Percentiles rank a stretch among this genome's conserved stretches.
Conservation (phyloP, 2,888 invertebrate species). For the Azorinus chamasolen region DNA sequence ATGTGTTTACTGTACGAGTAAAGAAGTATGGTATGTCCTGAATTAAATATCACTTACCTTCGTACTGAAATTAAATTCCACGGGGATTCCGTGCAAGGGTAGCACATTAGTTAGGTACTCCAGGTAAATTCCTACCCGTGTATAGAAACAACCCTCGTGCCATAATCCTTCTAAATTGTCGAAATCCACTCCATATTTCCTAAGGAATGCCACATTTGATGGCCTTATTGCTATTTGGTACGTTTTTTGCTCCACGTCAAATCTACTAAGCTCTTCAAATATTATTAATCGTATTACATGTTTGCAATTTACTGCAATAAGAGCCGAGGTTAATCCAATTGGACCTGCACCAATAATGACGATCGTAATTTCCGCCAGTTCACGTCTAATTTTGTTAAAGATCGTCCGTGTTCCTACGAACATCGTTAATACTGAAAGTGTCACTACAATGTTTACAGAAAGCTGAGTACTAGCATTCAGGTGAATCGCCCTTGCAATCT, state of each 20-base stretch:
- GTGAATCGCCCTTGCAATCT: conserved; percentile 19
- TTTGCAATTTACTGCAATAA: conserved; percentile 76
- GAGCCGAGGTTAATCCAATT: conserved; percentile 77
- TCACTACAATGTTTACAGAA: conserved; percentile 67
- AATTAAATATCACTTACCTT: conserved; percentile 65
- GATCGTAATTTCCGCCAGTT: conserved; percentile 73
- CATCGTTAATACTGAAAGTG: conserved; percentile 75
- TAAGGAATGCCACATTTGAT: conserved; percentile 76
- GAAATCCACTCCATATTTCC: conserved; percentile 80
- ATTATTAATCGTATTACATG: conserved; percentile 75
- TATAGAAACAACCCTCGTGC: conserved; percentile 79
- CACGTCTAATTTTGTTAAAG: conserved; percentile 72
- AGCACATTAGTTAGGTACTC: conserved; percentile 80
- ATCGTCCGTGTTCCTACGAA: conserved; percentile 79
- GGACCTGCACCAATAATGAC: conserved; percentile 84
- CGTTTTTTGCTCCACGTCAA: conserved; percentile 71
- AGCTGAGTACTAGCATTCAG: conserved; percentile 20
- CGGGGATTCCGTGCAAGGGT: conserved; percentile 32
- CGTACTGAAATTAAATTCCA: conserved; percentile 49
- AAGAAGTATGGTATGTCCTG: too few relatives aligned
- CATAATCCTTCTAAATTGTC: conserved; percentile 84
- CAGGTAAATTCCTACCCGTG: conserved; percentile 81
- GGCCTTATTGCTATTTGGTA: conserved; percentile 82
- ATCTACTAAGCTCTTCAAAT: conserved; percentile 77
- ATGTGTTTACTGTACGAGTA: too few relatives aligned